Evolutionary conservation across 1,140 invertebrate species (phyloP).

Genomic region (Lordiphosa mommai): DNA sequence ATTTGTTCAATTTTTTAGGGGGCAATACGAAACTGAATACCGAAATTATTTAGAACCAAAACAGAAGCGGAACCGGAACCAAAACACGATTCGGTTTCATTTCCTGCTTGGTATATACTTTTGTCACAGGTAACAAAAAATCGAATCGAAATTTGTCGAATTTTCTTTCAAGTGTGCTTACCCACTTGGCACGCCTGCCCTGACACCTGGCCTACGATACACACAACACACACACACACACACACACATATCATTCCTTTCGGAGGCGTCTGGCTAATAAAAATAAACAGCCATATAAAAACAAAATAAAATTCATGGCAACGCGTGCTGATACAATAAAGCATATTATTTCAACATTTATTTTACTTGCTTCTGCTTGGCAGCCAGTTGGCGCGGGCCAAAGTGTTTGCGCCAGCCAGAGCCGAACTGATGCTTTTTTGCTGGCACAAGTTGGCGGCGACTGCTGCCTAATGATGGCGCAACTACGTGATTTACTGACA

Average conservation of each 20-base stretch:
- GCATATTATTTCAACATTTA: constrained; percentile 66
- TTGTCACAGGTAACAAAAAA: no score
- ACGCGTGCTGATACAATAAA: constrained; percentile 51
- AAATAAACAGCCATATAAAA: constrained; percentile 55
- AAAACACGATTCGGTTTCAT: no score
- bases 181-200: constrained; percentile 22
- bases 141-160: neutral
- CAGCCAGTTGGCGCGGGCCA: constrained; percentile 45
- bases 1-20: no score
- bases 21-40: no score
- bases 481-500: constrained; percentile 52
- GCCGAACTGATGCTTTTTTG: neutral
- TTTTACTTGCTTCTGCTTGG: constrained; percentile 38
- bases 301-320: constrained; percentile 54
- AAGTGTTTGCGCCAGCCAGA: constrained; percentile 37
- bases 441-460: constrained; percentile 18
- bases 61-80: no score
- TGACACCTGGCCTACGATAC: constrained; percentile 6
- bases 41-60: no score
- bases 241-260: constrained; percentile 1
- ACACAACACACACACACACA: neutral
- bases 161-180: constrained; percentile 6
- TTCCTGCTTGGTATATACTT: no score
- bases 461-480: constrained; percentile 32
- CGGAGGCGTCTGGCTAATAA: constrained; percentile 31